A percentile compares a stretch with the other conserved stretches of the same genome.
These are phyloP conservation scores for Montipora cactus DNA, from an alignment of 64 coral and sea anemone species.

Conservation along the genomic window DNA sequence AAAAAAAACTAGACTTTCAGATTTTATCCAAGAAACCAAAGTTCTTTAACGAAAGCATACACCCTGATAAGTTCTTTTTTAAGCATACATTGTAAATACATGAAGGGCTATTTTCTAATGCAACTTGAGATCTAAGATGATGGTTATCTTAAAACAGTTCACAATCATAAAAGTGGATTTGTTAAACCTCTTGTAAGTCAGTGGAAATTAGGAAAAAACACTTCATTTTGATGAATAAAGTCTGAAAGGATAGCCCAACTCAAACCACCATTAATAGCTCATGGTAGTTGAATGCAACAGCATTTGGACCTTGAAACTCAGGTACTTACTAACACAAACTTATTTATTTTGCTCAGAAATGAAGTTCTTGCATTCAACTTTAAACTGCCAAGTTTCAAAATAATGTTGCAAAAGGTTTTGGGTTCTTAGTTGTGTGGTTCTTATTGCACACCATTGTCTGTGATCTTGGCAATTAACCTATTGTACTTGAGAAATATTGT, in stretches of 20 bases:
- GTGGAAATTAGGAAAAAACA: background rate
- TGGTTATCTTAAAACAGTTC: background rate
- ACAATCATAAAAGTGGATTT: background rate
- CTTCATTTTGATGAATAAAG: background rate
- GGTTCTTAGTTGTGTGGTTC: background rate
- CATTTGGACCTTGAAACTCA: background rate
- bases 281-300: background rate
- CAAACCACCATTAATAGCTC: background rate
- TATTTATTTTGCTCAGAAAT: background rate
- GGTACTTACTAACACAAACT: too few relatives aligned
- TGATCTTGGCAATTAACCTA: background rate
- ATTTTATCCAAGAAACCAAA: too few relatives aligned
- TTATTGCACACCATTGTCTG: background rate
- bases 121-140: background rate
- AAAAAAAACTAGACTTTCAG: background rate
- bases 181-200: background rate
- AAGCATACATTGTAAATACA: too few relatives aligned
- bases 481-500: background rate
- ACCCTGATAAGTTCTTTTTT: too few relatives aligned
- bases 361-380: background rate
- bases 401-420: slow-evolving; percentile 40
- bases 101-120: background rate
- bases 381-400: background rate
- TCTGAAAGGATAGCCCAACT: background rate
- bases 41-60: too few relatives aligned